Conservation (phyloP, 2,797 vertebrate species). For the Ceyx erithaca region DNA sequence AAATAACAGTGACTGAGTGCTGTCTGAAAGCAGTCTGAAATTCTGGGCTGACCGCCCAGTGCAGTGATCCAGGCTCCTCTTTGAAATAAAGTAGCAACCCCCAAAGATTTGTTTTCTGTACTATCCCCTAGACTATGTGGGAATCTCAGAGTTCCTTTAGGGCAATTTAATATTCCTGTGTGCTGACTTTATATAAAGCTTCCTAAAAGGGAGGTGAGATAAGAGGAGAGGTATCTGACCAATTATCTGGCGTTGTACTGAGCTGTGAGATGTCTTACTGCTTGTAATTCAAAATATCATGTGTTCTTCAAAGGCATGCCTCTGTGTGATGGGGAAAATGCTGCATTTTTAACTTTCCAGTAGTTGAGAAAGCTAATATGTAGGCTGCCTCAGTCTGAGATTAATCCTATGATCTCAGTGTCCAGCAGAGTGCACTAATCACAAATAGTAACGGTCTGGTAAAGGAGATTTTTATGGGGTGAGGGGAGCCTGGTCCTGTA, state of each 20-base stretch:
- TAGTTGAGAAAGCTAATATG: not conserved
- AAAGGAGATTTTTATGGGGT: not conserved
- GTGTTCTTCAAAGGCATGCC: not conserved
- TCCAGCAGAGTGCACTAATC: slow-evolving; percentile 58
- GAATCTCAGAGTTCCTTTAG: not conserved
- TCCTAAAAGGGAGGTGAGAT: not conserved
- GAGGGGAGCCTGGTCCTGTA: not conserved
- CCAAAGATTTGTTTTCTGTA: not conserved
- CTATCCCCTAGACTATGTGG: not conserved
- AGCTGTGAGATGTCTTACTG: not conserved
- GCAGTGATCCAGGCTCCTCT: not conserved
- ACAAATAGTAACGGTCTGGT: not conserved
- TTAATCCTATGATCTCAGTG: not conserved
- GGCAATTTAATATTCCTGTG: not conserved
- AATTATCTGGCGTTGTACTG: not conserved
- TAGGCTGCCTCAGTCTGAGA: not conserved
- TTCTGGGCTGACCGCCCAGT: not conserved
- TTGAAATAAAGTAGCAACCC: not conserved
- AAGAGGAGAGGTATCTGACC: not conserved
- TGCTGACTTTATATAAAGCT: not conserved
- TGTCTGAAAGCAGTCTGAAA: not conserved
- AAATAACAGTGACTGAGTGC: not conserved
- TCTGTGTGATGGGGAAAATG: not conserved
- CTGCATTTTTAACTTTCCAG: not conserved
- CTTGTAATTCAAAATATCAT: not conserved